A percentile compares a stretch with the other conserved stretches of the same genome.
Conservation (phyloP, 2,797 vertebrate species). For the Arnoldichthys spilopterus region DNA sequence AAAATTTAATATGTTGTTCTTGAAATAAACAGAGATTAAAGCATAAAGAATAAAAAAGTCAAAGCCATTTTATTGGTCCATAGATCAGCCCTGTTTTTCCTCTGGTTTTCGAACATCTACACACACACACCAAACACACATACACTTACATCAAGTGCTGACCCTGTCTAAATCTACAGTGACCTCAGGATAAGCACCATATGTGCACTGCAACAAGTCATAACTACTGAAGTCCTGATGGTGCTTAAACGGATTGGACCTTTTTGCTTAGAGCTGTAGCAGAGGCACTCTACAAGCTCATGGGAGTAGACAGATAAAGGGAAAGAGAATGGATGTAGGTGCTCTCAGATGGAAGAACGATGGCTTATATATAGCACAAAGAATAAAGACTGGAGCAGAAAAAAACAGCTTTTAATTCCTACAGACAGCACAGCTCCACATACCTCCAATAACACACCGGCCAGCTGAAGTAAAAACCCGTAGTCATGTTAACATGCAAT, state of each 20-base stretch:
- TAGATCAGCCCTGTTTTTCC: too few relatives aligned
- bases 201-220: background rate
- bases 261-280: background rate
- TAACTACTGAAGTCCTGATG: background rate
- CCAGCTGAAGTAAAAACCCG: background rate
- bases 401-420: constrained; percentile 13
- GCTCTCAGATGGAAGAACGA: background rate
- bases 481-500: background rate
- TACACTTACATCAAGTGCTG: background rate
- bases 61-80: too few relatives aligned
- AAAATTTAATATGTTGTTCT: too few relatives aligned
- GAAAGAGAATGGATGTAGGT: background rate
- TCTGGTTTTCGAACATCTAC: too few relatives aligned
- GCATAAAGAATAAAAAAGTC: too few relatives aligned
- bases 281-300: constrained; percentile 17
- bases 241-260: background rate
- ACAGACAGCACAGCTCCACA: constrained; percentile 24
- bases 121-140: too few relatives aligned
- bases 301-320: background rate
- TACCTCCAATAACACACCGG: constrained; percentile 9
- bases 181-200: background rate
- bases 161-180: background rate
- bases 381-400: constrained; percentile 3
- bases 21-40: too few relatives aligned
- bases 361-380: background rate